Evolutionary conservation across 1,140 invertebrate genomes (phyloP), one percentile per base, ranked within the genome.

Genomic region (Pentalonia nigronervosa): DNA sequence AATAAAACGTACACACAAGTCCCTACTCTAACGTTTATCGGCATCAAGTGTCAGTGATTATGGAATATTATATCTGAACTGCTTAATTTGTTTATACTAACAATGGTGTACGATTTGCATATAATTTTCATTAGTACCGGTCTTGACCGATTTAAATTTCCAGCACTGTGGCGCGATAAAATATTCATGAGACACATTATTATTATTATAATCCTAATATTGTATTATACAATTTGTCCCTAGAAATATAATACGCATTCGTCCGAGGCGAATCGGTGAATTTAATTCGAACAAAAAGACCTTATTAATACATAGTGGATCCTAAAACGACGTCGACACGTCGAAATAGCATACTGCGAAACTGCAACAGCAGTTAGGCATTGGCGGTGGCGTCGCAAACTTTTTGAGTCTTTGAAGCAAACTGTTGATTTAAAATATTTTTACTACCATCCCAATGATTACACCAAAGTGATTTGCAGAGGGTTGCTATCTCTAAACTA

Each of bases 41-140:
- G 60, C 60, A 76, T 76, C n/a, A 76, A 76, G 60, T 76, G 60
- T n/a, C 60, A n/a, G 60, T 76, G n/a, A n/a, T 76, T 76, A 76
- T 76, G n/a, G 4, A 76, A n/a, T 47, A 45, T 47, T 30, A 30
- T 45, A 14, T 25, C 41, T 30, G 45, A 30, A 87, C 84, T 45
- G 25, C 11, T 87, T 41, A 17, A 87, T 87, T 87, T 87, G 41
- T 45, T 76, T 76, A n/a, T 76, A 17, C 60, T 76, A 34, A 34
- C 60, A 76, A n/a, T 76, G n/a, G 9, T 48, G 84, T 47, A n/a
- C 25, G n/a, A 87, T 47, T 30, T 47, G 30, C 45, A 47, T 47
- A n/a, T 34, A 76, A 76, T 87, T 48, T 87, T 87, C 84, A 87
- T 87, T 87, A 87, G 41, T 14, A 47, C 25, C 30, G 84, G 84